These are phyloP conservation scores for Brachynemurus nebulosus DNA, from an alignment of 2,888 invertebrate genomes.

Conservation along the genomic window DNA sequence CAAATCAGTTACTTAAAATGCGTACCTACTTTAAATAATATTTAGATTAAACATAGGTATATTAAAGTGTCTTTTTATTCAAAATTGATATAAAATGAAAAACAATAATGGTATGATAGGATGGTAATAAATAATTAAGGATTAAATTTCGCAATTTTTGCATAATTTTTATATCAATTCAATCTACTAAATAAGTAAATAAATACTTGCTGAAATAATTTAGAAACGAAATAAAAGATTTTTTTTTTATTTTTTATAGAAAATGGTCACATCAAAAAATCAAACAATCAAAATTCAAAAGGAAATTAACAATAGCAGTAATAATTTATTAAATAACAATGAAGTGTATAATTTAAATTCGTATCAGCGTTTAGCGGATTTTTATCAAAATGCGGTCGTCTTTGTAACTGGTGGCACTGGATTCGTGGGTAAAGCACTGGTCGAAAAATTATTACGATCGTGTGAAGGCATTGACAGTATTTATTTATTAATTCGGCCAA, in stretches of 20 bases:
- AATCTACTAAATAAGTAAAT: no score
- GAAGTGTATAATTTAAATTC: constrained; percentile 4
- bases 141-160: no score
- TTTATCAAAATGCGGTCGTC: constrained; percentile 5
- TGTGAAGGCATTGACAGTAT: constrained; percentile 66
- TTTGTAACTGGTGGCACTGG: constrained; percentile 44
- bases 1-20: no score
- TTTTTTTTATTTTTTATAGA: not conserved
- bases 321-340: constrained; percentile 1
- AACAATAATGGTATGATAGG: no score
- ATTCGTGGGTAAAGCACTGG: constrained; percentile 85
- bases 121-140: no score
- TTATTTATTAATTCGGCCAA: constrained; percentile 67
- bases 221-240: not conserved
- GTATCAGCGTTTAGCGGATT: not conserved
- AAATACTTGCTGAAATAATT: no score
- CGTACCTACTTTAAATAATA: no score
- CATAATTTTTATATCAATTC: no score
- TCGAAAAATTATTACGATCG: constrained; percentile 82
- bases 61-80: no score
- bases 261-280: not conserved
- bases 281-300: constrained; percentile 1
- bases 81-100: no score
- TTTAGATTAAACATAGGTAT: no score
- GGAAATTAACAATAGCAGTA: not conserved